A percentile compares a stretch with the other conserved stretches of the same genome.
These are phyloP conservation scores for Micromussa lordhowensis DNA, from an alignment of 92 coral and sea anemone genomes.

Conservation along the genomic window DNA sequence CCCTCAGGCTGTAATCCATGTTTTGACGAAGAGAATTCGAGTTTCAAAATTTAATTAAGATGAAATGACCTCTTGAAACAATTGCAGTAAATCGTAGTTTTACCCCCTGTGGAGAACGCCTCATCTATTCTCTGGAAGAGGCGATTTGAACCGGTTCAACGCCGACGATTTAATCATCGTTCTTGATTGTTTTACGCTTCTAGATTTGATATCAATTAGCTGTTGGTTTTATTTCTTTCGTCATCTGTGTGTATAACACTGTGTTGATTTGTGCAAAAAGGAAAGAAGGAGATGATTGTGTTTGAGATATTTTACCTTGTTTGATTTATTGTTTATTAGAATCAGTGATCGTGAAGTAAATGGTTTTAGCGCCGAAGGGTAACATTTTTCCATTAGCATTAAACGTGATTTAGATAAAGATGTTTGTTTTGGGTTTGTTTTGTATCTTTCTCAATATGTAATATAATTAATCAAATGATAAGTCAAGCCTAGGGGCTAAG, in stretches of 20 bases:
- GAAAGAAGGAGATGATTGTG: neutral
- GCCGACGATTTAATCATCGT: neutral
- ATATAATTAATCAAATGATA: neutral
- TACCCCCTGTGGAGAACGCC: conserved; percentile 3
- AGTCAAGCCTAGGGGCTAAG: neutral
- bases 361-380: neutral
- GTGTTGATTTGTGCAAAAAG: neutral
- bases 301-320: neutral
- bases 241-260: neutral
- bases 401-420: neutral
- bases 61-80: conserved; percentile 13
- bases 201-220: neutral
- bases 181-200: neutral
- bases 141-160: neutral
- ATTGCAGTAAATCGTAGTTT: neutral
- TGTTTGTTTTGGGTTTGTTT: neutral
- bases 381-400: neutral
- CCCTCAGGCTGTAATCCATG: conserved; percentile 14
- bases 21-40: neutral
- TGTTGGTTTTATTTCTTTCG: neutral
- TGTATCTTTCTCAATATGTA: neutral
- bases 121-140: neutral
- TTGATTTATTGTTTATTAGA: neutral
- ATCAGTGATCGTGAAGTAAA: neutral
- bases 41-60: conserved; percentile 36